Base-by-base conservation (phyloP, 2,888 invertebrate genomes). In the Branchellion lobata region DNA sequence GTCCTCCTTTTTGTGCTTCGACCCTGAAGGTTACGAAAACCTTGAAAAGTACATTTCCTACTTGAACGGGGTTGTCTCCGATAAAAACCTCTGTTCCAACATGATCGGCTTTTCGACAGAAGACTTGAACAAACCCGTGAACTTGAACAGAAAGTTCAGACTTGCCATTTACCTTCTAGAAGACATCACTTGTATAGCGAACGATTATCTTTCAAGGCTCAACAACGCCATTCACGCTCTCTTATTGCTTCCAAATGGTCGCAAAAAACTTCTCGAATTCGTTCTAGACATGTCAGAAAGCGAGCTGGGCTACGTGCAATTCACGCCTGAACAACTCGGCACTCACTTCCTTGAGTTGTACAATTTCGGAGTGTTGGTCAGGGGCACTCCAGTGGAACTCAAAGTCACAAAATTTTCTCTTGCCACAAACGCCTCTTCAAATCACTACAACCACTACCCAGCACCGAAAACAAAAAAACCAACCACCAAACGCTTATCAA, bases 1-100 rank as follows among this genome's bases (percentile, higher is more conserved):
- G n/a, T 57, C 31, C 24, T 77, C 77, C 1, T 77, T 77, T 24
- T 14, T 77, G n/a, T 53, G 57, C 14, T 77, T 77, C 33, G 65
- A 77, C 77, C 53, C 31, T 27, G 21, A 57, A 29, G n/a, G 53
- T 18, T 27, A 51, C 21, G 34, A 33, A 34, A 69, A 69, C 29
- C 69, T 69, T 5, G 69, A 69, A 69, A 69, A 34, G 14, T 34
- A 69, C 69, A 27, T 14, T 11, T 33, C 33, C n/a, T 27, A 27
- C n/a, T 24, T 77, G 24, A 61, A 29, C n/a, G 57, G 57, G 11
- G 27, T 77, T 11, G 40, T 77, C 0, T 31, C 65, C 5, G 77
- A 77, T 33, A 65, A 27, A 24, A 33, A 36, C 27, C 24, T 77
- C 11, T 77, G 77, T 53, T 36, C 73, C 18, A 47, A 27, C 47